A percentile compares a stretch with the other conserved stretches of the same genome.
Evolutionary conservation across 1,140 invertebrate species (phyloP).

Genomic region (Notospermus geniculatus): DNA sequence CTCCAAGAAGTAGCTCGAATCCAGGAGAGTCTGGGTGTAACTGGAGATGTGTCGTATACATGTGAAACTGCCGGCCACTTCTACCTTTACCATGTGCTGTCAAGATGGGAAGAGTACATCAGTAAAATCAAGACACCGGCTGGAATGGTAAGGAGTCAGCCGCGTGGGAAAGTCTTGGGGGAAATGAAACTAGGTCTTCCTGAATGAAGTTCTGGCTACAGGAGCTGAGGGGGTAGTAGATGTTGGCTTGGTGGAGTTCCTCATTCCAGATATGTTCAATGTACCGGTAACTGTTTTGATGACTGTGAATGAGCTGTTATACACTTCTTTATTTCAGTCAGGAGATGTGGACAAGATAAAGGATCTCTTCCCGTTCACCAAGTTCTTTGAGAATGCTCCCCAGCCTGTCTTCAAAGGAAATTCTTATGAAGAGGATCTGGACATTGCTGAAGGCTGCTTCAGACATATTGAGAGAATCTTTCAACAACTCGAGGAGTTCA

Average conservation of each 20-base stretch:
- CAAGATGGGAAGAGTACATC: constrained; percentile 88
- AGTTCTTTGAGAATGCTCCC: constrained; percentile 71
- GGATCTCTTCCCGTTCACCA: constrained; percentile 80
- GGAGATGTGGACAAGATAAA: constrained; percentile 41
- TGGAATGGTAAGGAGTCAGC: constrained; percentile 34
- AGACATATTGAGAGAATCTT: constrained; percentile 95
- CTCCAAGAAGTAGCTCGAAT: constrained; percentile 86
- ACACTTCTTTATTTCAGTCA: constrained; percentile 26
- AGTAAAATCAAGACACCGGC: constrained; percentile 61
- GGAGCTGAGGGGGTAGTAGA: no score
- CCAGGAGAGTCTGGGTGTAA: constrained; percentile 77
- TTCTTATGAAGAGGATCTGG: constrained; percentile 81
- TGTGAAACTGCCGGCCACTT: constrained; percentile 95
- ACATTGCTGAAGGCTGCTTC: constrained; percentile 90
- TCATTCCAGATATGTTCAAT: no score
- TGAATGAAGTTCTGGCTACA: no score
- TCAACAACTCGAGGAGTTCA: constrained; percentile 94
- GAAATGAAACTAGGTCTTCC: constrained; percentile 1
- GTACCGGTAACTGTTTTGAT: not conserved
- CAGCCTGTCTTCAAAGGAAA: constrained; percentile 85
- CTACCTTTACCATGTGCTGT: constrained; percentile 59
- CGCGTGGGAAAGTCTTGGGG: no score
- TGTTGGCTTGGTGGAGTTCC: no score
- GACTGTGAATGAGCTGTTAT: no score
- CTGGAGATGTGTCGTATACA: constrained; percentile 89